phyloP scores from a whole-genome alignment of 2,113 vertebrate genomes.

The Menidia beryllina region DNA sequence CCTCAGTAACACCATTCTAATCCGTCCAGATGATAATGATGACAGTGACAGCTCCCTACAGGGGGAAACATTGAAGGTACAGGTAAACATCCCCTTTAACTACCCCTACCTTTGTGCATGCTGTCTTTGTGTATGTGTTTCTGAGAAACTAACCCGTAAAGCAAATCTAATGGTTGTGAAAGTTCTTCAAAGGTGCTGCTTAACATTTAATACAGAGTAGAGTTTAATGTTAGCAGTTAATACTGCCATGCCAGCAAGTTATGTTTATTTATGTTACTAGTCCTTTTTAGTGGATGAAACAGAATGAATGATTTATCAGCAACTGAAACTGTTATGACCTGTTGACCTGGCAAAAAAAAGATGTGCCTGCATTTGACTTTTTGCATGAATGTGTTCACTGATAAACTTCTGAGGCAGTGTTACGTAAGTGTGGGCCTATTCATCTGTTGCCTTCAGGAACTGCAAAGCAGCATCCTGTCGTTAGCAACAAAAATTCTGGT shows the following conservation, averaged over 20 bases:
- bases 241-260: background rate
- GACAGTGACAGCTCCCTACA: constrained; percentile 99
- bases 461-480: constrained; percentile 94
- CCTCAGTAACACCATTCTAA: constrained; percentile 97
- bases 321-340: background rate
- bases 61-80: constrained; percentile 99
- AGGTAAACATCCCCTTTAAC: constrained; percentile 98
- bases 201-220: constrained; percentile 5
- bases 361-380: background rate
- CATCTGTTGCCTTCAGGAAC: constrained; percentile 85
- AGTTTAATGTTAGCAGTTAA: constrained; percentile 8
- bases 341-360: background rate
- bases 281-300: background rate
- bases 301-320: background rate
- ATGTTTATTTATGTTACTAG: background rate
- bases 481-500: constrained; percentile 94
- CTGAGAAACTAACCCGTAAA: constrained; percentile 4
- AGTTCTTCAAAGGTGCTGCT: background rate
- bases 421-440: constrained; percentile 74
- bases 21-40: constrained; percentile 95
- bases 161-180: constrained; percentile 1
- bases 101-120: constrained; percentile 75
- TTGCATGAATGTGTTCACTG: background rate
- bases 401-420: constrained; percentile 57
- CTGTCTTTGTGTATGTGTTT: constrained; percentile 21